These are phyloP conservation scores for Zaprionus gabonicus DNA, from an alignment of 1,140 invertebrate genomes.

Conservation along the genomic window DNA sequence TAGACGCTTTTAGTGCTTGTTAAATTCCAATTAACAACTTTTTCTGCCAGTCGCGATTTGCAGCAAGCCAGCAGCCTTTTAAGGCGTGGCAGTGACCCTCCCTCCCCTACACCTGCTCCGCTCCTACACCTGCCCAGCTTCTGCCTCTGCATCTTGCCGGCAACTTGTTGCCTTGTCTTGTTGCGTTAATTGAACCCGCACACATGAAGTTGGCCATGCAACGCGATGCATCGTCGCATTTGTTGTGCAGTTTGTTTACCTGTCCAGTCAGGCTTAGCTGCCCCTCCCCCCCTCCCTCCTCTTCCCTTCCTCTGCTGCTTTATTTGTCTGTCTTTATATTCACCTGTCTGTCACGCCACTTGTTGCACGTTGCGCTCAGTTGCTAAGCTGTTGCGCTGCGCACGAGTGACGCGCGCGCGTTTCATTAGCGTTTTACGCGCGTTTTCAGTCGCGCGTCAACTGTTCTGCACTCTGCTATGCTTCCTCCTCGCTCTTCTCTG, in stretches of 20 bases:
- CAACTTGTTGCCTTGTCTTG: constrained; percentile 22
- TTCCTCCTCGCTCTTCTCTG: not conserved
- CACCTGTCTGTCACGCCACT: constrained; percentile 41
- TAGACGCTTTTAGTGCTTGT: constrained; percentile 82
- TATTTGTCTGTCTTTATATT: constrained; percentile 18
- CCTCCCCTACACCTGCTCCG: not conserved
- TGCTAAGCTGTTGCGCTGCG: not conserved
- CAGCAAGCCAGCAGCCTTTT: constrained; percentile 21
- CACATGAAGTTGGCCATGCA: constrained; percentile 64
- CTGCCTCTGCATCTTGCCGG: not conserved
- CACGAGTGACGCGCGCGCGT: constrained; percentile 25
- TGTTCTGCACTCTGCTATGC: not conserved
- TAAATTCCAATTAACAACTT: constrained; percentile 83
- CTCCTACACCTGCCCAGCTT: no score
- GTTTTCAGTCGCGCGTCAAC: constrained; percentile 27
- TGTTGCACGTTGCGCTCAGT: constrained; percentile 15
- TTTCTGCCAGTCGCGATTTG: constrained; percentile 66
- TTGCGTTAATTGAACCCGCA: constrained; percentile 79
- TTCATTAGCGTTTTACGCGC: constrained; percentile 41
- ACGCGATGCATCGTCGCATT: constrained; percentile 44
- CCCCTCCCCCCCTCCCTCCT: no score
- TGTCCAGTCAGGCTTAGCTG: constrained; percentile 25
- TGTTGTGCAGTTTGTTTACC: constrained; percentile 63
- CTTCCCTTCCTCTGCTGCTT: not conserved
- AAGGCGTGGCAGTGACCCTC: not conserved